These are phyloP conservation scores for Collichthys lucidus DNA, from an alignment of 2,113 vertebrate species.

Conservation along the genomic window DNA sequence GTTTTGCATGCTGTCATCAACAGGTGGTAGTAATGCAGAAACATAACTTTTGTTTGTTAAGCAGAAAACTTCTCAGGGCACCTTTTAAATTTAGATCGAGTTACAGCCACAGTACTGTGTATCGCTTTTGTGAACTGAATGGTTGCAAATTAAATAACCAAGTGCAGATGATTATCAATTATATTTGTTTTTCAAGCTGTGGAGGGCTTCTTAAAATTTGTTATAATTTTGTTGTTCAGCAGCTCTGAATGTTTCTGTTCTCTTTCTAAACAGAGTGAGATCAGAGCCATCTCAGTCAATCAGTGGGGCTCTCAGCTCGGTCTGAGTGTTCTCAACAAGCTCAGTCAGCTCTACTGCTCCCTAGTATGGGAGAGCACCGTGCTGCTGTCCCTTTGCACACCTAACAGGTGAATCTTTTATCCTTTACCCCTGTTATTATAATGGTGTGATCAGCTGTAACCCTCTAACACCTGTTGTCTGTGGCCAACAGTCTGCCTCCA, in stretches of 20 bases:
- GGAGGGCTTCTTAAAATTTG: background rate
- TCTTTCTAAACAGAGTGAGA: slow-evolving; percentile 88
- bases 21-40: background rate
- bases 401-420: slow-evolving; percentile 88
- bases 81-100: background rate
- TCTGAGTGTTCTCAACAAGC: slow-evolving; percentile 92
- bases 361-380: slow-evolving; percentile 97
- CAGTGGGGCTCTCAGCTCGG: slow-evolving; percentile 96
- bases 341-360: slow-evolving; percentile 96
- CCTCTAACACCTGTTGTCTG: background rate
- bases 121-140: background rate
- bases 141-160: background rate
- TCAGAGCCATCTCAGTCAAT: slow-evolving; percentile 95
- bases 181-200: background rate
- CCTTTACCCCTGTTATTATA: slow-evolving; percentile 6
- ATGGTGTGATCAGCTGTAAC: background rate
- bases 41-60: background rate
- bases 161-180: background rate
- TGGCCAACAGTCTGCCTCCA: slow-evolving; percentile 87
- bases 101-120: background rate
- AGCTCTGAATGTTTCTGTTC: slow-evolving; percentile 19
- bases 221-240: background rate
- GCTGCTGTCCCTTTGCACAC: slow-evolving; percentile 94
- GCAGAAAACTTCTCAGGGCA: background rate
- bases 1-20: background rate